phyloP scores from a whole-genome alignment of 2,888 invertebrate genomes.

The Drosophila lutescens region DNA sequence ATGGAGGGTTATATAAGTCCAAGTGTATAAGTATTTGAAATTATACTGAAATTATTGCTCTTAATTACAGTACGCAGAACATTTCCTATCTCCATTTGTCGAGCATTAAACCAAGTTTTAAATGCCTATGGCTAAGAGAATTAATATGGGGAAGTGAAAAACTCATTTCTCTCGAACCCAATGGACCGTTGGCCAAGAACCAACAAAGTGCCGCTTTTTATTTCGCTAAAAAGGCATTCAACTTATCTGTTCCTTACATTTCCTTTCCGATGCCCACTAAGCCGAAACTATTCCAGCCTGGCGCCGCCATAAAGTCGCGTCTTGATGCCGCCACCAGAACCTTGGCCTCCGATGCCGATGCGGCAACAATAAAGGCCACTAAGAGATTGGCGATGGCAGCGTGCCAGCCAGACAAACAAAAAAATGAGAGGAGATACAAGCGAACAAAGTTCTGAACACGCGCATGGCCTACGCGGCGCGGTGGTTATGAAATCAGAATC shows the following conservation, averaged over 20 bases:
- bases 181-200: constrained; percentile 29
- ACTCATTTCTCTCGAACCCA: constrained; percentile 13
- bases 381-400: constrained; percentile 60
- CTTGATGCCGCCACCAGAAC: constrained; percentile 76
- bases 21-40: too few species aligned
- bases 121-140: background rate
- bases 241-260: constrained; percentile 30
- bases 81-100: constrained; percentile 12
- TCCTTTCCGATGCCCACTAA: constrained; percentile 41
- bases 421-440: constrained; percentile 28
- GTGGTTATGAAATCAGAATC: constrained; percentile 61
- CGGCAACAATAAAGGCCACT: constrained; percentile 50
- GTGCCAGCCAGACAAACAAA: constrained; percentile 60
- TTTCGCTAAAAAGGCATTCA: constrained; percentile 41
- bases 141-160: background rate
- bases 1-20: too few species aligned
- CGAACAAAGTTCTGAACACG: constrained; percentile 65
- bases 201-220: constrained; percentile 41
- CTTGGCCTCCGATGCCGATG: constrained; percentile 66
- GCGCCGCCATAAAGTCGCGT: constrained; percentile 79
- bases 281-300: constrained; percentile 67
- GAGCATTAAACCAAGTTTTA: constrained; percentile 48
- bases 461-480: constrained; percentile 60
- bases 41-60: too few species aligned
- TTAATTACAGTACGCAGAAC: background rate